Percentiles rank a stretch among this genome's conserved stretches.
Conservation (phyloP, 2,797 vertebrate species). For the Aphelocoma californica region DNA sequence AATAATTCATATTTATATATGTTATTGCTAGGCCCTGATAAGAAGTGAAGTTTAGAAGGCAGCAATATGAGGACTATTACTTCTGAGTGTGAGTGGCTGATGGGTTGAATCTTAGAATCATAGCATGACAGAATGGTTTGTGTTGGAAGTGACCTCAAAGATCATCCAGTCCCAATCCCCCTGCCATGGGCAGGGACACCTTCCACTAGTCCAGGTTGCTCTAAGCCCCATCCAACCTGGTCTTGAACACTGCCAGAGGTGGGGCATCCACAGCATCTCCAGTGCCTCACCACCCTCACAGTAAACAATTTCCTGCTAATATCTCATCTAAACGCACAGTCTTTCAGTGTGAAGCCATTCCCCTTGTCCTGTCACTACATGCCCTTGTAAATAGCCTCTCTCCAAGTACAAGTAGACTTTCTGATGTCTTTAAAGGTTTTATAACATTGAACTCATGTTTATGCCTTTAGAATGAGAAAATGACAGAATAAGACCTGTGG, state of each 20-base stretch:
- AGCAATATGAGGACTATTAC: background rate
- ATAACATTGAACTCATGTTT: background rate
- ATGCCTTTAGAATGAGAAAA: background rate
- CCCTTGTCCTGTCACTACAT: background rate
- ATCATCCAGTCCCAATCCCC: background rate
- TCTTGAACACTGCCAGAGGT: background rate
- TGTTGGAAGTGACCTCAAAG: background rate
- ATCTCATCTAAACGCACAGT: background rate
- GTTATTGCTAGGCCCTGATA: background rate
- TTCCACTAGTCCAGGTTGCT: background rate
- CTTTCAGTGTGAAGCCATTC: background rate
- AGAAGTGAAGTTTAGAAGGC: background rate
- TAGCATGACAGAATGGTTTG: background rate
- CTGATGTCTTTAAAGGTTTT: background rate
- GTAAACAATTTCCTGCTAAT: background rate
- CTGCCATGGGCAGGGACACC: background rate
- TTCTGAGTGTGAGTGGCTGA: background rate
- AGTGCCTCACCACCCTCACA: background rate
- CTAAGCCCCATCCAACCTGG: background rate
- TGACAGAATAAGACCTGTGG: background rate
- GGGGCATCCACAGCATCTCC: background rate
- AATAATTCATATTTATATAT: background rate
- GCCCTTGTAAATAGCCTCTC: background rate
- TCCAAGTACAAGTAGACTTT: background rate
- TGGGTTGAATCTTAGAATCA: background rate